phyloP scores from a whole-genome alignment of 1,140 invertebrate genomes.

The Acromyrmex charruanus region DNA sequence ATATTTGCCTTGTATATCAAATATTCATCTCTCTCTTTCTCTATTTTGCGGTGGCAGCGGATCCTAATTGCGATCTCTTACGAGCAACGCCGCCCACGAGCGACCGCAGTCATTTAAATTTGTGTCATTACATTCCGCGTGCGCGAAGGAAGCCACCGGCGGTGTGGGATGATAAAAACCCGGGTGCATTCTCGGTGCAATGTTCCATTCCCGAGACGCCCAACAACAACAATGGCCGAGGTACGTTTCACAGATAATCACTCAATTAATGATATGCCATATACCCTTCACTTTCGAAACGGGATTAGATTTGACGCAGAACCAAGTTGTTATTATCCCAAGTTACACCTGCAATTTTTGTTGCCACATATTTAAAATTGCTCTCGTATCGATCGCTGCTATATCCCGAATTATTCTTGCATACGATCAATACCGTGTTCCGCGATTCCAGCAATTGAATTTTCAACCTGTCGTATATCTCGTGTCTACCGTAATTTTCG shows the following conservation, averaged over 20 bases:
- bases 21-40: conserved; percentile 63
- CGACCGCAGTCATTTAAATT: conserved; percentile 80
- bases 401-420: conserved; percentile 4
- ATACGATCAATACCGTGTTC: background rate
- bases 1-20: conserved; percentile 66
- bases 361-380: background rate
- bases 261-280: conserved; percentile 17
- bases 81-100: conserved; percentile 76
- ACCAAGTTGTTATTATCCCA: background rate
- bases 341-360: background rate
- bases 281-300: conserved; percentile 11
- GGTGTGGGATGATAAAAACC: conserved; percentile 47
- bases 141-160: conserved; percentile 23
- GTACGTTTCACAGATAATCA: conserved; percentile 8
- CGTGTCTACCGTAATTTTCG: background rate
- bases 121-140: conserved; percentile 77
- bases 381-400: background rate
- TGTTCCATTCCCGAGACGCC: background rate
- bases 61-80: conserved; percentile 80
- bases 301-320: background rate
- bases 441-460: background rate
- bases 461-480: background rate
- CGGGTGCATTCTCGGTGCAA: conserved; percentile 14
- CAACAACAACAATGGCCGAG: background rate
- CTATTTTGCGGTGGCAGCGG: conserved; percentile 11